Evolutionary conservation across 2,113 vertebrate genomes (phyloP).

Genomic region (Syngnathus typhle): DNA sequence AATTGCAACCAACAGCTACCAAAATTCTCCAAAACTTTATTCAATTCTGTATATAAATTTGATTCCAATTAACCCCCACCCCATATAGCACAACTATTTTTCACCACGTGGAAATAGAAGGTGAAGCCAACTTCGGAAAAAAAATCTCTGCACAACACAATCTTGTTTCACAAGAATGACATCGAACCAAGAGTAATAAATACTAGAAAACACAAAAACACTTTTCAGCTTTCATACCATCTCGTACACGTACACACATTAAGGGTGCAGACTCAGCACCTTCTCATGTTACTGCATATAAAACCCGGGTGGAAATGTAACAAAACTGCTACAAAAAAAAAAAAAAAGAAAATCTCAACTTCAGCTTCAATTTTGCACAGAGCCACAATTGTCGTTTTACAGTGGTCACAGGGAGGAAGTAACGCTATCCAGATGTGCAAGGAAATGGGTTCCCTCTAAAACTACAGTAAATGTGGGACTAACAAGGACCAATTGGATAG

Average conservation of each 20-base stretch:
- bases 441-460: conserved; percentile 18
- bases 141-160: conserved; percentile 51
- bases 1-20: conserved; percentile 8
- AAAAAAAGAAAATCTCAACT: conserved; percentile 30
- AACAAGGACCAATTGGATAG: conserved; percentile 13
- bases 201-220: conserved; percentile 54
- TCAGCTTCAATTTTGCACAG: conserved; percentile 12
- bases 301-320: conserved; percentile 35
- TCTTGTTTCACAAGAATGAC: conserved; percentile 59
- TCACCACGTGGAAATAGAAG: conserved; percentile 56
- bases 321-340: conserved; percentile 35
- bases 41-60: conserved; percentile 62
- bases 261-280: conserved; percentile 29
- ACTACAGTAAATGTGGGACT: conserved; percentile 6
- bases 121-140: conserved; percentile 50
- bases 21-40: conserved; percentile 55
- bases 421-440: conserved; percentile 10
- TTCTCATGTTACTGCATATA: conserved; percentile 52
- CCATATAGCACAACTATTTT: conserved; percentile 52
- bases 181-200: conserved; percentile 71
- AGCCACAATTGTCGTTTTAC: conserved; percentile 22
- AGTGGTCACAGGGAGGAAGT: conserved; percentile 12
- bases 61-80: conserved; percentile 51
- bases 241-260: conserved; percentile 17
- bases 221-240: conserved; percentile 16